Evolutionary conservation across 2,797 vertebrate genomes (phyloP).

Genomic region (Ctenopoma kingsleyae): DNA sequence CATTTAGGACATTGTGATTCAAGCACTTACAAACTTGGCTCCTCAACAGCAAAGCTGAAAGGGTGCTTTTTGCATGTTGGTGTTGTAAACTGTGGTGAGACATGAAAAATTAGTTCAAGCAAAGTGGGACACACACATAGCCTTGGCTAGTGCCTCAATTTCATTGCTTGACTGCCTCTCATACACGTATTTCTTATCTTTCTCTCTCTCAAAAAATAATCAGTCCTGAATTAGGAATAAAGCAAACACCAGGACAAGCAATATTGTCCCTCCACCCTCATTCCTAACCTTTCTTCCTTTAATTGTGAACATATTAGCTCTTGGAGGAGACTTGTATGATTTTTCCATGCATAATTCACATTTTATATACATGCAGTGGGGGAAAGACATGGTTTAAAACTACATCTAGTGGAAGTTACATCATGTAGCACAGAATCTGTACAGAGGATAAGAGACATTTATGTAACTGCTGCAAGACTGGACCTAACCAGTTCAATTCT

Average conservation of each 20-base stretch:
- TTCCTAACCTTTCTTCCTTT: conserved; percentile 4
- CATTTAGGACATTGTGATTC: conserved; percentile 55
- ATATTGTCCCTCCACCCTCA: not conserved
- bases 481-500: conserved; percentile 20
- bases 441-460: conserved; percentile 22
- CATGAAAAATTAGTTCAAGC: conserved; percentile 68
- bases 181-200: conserved; percentile 26
- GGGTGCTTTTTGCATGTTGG: conserved; percentile 50
- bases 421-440: conserved; percentile 16
- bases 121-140: conserved; percentile 74
- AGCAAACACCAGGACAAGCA: conserved; percentile 30
- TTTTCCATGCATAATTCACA: conserved; percentile 63
- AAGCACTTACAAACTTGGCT: conserved; percentile 45
- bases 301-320: conserved; percentile 42
- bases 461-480: conserved; percentile 7
- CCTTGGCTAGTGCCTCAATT: conserved; percentile 30
- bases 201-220: conserved; percentile 12
- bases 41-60: conserved; percentile 51
- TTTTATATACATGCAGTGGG: conserved; percentile 34
- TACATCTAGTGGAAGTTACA: conserved; percentile 18
- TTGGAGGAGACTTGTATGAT: conserved; percentile 24
- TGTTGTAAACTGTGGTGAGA: conserved; percentile 65
- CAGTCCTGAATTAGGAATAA: conserved; percentile 41
- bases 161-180: conserved; percentile 47
- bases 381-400: conserved; percentile 28